phyloP scores from a whole-genome alignment of 2,888 invertebrate species.

The Microchrysa polita region DNA sequence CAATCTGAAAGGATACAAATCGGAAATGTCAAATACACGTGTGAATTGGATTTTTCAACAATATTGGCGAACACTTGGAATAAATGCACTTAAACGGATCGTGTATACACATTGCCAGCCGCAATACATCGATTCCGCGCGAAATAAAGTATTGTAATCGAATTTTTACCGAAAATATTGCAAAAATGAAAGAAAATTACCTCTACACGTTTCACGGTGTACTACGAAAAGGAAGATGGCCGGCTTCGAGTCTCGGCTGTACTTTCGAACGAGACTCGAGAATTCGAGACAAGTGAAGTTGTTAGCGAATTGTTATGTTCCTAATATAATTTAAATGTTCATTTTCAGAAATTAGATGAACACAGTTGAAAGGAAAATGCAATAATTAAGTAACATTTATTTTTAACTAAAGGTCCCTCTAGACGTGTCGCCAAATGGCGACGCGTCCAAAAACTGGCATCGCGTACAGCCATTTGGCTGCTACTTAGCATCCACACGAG shows the following conservation, averaged over 20 bases:
- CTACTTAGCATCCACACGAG: too few species aligned
- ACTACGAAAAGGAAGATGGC: constrained; percentile 38
- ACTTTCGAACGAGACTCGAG: constrained; percentile 28
- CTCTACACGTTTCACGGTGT: constrained; percentile 40
- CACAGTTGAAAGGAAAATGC: too few species aligned
- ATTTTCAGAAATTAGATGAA: too few species aligned
- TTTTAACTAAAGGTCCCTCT: too few species aligned
- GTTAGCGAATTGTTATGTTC: neutral
- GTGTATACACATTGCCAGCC: too few species aligned
- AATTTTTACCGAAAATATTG: neutral
- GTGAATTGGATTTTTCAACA: neutral
- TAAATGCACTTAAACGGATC: neutral
- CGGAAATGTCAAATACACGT: constrained; percentile 36
- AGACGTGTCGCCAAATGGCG: too few species aligned
- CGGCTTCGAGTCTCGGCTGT: constrained; percentile 25
- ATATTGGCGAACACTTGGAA: neutral
- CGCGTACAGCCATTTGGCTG: too few species aligned
- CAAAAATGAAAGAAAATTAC: constrained; percentile 29
- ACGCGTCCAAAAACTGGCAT: too few species aligned
- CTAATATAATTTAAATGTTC: too few species aligned
- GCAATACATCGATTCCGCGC: too few species aligned
- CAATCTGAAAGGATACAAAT: constrained; percentile 9
- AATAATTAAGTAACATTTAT: too few species aligned
- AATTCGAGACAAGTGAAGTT: neutral
- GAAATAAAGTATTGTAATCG: too few species aligned